Base-by-base conservation (phyloP, 1,140 invertebrate species). In the Dendroctonus valens region DNA sequence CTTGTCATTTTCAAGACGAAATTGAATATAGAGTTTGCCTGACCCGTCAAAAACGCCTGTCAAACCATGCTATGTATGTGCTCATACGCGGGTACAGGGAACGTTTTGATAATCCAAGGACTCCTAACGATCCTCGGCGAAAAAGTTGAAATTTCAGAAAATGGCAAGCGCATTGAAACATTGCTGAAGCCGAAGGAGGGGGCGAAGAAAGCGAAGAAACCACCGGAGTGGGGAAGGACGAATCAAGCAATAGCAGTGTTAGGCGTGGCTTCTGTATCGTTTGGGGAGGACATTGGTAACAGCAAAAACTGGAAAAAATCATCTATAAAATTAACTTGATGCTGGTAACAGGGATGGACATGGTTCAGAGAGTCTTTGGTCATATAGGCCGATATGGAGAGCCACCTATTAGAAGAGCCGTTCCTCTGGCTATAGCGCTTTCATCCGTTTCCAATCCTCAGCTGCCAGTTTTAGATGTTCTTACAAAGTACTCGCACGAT, bases 401-500 rank as follows among this genome's bases (percentile, higher is more conserved):
- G 42, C 67, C 72, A 4, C 59, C 71, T 6, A 68, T 69, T 42
- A 83, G 91, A 65, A 80, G 89, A 67, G 88, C 91, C 6, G 91
- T 94, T 51, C 92, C 92, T 1, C 73, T 94, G 12, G 89, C 91
- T 0, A 79, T 94, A 15, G 90, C 86, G 3, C 76, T 95, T 0
- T 83, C 89, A 1, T 93, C 89, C 4, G 83, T 92, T 3, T 93
- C 91, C 0, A 92, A 93, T 76, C 92, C 93, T 7, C 87, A 91
- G 71, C 79, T 92, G 14, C 83, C 83, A 41, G 85, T 93, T 48
- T 76, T 94, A 12, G 91, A 94, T 75, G 89, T 91, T 3, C 78
- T 94, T 0, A 91, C 89, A 75, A 94, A 94, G 78, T 95, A 93
- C 76, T 91, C 89, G 81, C 93, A 96, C 75, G 93, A 96, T 79